phyloP scores from a whole-genome alignment of 2,888 invertebrate species.

The Tenthredo notha region DNA sequence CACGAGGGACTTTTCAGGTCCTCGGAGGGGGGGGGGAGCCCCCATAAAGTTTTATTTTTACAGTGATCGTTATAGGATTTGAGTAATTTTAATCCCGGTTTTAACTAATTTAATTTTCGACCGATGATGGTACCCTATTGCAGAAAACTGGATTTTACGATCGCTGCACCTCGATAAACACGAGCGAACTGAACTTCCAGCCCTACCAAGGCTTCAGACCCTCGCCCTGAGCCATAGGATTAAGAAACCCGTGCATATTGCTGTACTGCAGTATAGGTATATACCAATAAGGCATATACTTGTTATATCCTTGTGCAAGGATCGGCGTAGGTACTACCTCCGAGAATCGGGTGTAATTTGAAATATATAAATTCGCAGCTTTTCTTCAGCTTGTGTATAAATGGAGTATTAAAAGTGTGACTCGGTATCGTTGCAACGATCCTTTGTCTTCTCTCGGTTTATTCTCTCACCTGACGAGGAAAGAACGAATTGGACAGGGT shows the following conservation, averaged over 20 bases:
- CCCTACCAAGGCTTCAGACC: constrained; percentile 1
- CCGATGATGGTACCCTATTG: constrained; percentile 47
- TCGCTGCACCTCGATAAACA: constrained; percentile 29
- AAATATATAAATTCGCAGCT: neutral
- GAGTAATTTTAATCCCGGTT: constrained; percentile 64
- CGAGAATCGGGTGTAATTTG: constrained; percentile 8
- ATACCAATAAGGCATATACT: neutral
- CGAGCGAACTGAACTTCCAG: neutral
- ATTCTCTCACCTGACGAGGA: constrained; percentile 20
- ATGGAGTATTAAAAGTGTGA: neutral
- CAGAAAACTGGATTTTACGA: constrained; percentile 43
- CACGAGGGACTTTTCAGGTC: constrained; percentile 45
- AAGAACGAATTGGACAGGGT: constrained; percentile 4
- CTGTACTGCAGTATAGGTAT: neutral
- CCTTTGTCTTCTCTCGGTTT: constrained; percentile 2
- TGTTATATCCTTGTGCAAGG: neutral
- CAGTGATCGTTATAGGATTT: constrained; percentile 65
- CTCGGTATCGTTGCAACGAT: neutral
- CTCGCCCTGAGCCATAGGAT: constrained; percentile 25
- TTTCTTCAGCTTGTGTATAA: neutral
- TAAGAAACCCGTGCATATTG: constrained; percentile 26
- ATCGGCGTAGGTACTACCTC: neutral
- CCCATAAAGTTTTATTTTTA: constrained; percentile 69
- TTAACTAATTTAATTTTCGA: constrained; percentile 63
- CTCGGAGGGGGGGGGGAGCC: neutral